Conservation (phyloP, 2,113 vertebrate species). For the Orientallactaga bullata region DNA sequence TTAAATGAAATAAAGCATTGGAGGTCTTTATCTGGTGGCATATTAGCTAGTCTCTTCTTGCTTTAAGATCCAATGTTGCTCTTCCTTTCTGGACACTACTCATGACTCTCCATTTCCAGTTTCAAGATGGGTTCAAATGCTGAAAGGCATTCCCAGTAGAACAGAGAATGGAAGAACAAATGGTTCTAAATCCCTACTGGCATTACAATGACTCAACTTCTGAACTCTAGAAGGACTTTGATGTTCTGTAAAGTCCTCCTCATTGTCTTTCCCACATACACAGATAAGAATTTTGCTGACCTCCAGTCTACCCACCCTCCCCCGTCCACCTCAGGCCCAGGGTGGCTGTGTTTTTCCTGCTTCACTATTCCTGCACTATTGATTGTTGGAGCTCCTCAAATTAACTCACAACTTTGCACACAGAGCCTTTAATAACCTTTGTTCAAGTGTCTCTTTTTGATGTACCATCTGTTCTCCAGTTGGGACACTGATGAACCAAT, state of each 20-base stretch:
- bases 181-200: too few species aligned
- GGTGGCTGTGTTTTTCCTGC: not conserved
- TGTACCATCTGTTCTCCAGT: conserved; percentile 5
- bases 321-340: not conserved
- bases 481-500: conserved; percentile 6
- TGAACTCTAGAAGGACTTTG: not conserved
- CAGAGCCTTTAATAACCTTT: not conserved
- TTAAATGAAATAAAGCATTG: not conserved
- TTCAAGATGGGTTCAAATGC: not conserved
- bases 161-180: not conserved
- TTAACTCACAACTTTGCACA: not conserved
- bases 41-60: not conserved
- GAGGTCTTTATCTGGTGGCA: not conserved
- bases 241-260: not conserved
- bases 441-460: not conserved
- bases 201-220: not conserved
- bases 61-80: not conserved
- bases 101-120: not conserved
- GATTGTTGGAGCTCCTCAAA: not conserved
- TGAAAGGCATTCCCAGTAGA: not conserved
- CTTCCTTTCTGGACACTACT: not conserved
- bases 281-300: not conserved
- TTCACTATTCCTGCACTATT: not conserved
- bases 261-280: not conserved
- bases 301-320: not conserved